Evolutionary conservation across 64 coral and sea anemone species (phyloP).

Genomic region (Montipora foliosa): DNA sequence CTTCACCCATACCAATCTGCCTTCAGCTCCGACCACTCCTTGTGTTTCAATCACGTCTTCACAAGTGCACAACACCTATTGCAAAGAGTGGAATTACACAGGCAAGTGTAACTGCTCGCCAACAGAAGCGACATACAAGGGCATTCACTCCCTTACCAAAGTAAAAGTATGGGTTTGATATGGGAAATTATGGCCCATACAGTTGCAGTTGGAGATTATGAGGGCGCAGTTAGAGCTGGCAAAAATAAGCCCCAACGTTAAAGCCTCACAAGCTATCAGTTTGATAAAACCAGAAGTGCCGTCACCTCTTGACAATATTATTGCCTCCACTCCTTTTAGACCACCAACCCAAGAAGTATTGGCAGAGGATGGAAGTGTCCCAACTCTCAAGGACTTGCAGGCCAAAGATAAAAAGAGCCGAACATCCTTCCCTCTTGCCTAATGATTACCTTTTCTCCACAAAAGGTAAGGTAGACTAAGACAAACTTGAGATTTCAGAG

Average conservation of each 20-base stretch:
- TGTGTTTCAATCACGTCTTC: background rate
- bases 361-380: slow-evolving; percentile 12
- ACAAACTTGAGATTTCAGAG: background rate
- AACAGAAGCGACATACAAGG: slow-evolving; percentile 31
- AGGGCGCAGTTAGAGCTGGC: slow-evolving; percentile 12
- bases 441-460: slow-evolving; percentile 14
- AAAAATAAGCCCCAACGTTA: background rate
- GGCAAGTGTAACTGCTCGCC: slow-evolving; percentile 50
- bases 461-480: slow-evolving; percentile 10
- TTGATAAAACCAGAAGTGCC: background rate
- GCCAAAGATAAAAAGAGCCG: background rate
- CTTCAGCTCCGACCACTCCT: background rate
- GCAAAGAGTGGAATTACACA: slow-evolving; percentile 39
- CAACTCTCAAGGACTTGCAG: background rate
- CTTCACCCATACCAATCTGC: background rate
- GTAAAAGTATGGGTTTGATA: too few species aligned
- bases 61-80: slow-evolving; percentile 11
- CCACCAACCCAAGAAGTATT: background rate
- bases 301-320: slow-evolving; percentile 15
- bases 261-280: background rate
- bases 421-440: background rate
- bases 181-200: background rate
- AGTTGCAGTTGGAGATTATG: slow-evolving; percentile 18
- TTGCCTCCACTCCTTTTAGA: slow-evolving; percentile 15
- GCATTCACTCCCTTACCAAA: background rate